These are phyloP conservation scores for Sphyrna mokarran DNA, from an alignment of 2,113 vertebrate species.

Conservation along the genomic window DNA sequence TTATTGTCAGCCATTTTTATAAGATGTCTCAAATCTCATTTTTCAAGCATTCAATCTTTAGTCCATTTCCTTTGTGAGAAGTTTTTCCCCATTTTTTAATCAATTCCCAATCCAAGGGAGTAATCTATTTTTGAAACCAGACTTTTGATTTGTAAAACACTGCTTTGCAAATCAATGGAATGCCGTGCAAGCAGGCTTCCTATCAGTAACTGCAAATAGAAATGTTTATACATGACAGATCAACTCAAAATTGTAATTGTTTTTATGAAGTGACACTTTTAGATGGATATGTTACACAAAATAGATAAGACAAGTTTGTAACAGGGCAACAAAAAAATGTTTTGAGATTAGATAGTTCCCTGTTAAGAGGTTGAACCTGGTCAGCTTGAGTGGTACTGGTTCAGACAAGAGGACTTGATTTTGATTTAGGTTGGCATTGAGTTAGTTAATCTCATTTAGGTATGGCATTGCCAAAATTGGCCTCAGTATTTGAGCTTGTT, in stretches of 20 bases:
- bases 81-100: neutral
- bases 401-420: neutral
- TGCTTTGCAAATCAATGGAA: neutral
- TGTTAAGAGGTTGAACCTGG: neutral
- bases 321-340: neutral
- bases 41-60: neutral
- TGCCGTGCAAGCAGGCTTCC: neutral
- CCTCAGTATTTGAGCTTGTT: neutral
- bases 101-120: neutral
- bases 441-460: neutral
- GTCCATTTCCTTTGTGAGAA: neutral
- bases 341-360: no score
- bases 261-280: neutral
- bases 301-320: neutral
- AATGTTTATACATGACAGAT: neutral
- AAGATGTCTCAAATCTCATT: neutral
- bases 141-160: neutral
- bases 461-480: neutral
- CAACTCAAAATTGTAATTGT: neutral
- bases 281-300: neutral
- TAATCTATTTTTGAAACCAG: neutral
- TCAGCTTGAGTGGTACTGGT: neutral
- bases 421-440: neutral
- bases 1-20: conserved; percentile 31
- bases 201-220: neutral